Conservation (phyloP, 2,113 vertebrate genomes). For the Sinocyclocheilus maitianheensis region DNA sequence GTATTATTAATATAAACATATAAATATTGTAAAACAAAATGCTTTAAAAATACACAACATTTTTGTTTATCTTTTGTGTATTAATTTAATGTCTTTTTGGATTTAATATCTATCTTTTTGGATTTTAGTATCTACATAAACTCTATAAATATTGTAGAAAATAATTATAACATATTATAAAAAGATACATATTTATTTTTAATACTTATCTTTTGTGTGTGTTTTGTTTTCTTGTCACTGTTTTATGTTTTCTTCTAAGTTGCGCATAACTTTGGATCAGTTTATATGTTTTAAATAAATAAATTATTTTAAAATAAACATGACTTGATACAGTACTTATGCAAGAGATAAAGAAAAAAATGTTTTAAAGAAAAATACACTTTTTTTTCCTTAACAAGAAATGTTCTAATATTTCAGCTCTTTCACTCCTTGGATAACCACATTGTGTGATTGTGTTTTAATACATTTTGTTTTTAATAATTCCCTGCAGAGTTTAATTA, state of each 20-base stretch:
- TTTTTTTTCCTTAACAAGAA: not conserved
- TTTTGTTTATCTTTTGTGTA: not conserved
- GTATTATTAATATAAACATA: not conserved
- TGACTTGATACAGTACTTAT: not conserved
- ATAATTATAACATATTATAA: not conserved
- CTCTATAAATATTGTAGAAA: not conserved
- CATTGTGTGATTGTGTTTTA: not conserved
- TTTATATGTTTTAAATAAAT: not conserved
- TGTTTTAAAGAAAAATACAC: not conserved
- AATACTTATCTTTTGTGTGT: too few relatives aligned
- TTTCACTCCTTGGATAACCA: not conserved
- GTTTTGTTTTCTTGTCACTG: too few relatives aligned
- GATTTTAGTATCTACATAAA: not conserved
- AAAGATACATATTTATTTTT: not conserved
- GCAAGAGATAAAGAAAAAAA: not conserved
- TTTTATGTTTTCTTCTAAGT: not conserved
- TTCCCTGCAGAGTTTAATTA: slow-evolving; percentile 9
- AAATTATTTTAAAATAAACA: not conserved
- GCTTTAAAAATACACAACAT: too few relatives aligned
- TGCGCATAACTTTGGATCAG: not conserved
- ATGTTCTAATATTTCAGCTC: not conserved
- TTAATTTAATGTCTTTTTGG: not conserved
- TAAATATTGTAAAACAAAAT: not conserved
- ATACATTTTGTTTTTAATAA: slow-evolving; percentile 19
- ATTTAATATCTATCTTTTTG: not conserved